These are phyloP conservation scores for Apodemus sylvaticus DNA, from an alignment of 2,113 vertebrate species.

Conservation along the genomic window DNA sequence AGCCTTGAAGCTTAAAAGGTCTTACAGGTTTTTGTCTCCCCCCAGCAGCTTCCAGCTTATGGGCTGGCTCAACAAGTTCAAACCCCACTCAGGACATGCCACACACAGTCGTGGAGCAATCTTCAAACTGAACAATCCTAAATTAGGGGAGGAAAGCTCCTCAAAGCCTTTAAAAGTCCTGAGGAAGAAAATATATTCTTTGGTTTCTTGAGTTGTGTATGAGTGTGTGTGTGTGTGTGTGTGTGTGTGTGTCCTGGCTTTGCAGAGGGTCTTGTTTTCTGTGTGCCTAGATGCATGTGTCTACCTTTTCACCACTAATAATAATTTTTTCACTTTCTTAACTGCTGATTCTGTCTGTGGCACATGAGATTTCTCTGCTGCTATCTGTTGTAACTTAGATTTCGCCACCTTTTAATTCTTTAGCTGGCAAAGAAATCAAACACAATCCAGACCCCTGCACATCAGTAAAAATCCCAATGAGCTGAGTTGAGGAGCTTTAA, in stretches of 20 bases:
- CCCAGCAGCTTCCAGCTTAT: neutral
- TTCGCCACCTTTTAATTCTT: neutral
- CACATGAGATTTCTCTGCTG: neutral
- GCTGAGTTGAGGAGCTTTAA: conserved; percentile 65
- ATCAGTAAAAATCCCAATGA: conserved; percentile 70
- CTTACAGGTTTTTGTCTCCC: neutral
- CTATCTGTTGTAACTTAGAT: neutral
- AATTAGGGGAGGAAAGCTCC: neutral
- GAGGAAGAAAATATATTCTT: no score
- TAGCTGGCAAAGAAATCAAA: neutral
- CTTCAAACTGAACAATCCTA: neutral
- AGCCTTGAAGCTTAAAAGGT: neutral
- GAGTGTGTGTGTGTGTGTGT: no score
- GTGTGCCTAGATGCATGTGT: no score
- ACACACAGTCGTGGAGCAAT: neutral
- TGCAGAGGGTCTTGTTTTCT: no score
- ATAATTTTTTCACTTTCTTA: neutral
- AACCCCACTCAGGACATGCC: neutral
- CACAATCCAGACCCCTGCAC: neutral
- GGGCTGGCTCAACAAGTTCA: neutral
- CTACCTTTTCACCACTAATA: no score
- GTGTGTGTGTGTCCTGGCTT: no score
- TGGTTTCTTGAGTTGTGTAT: neutral
- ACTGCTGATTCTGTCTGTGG: neutral
- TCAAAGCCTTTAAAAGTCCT: neutral